phyloP scores from a whole-genome alignment of 2,888 invertebrate genomes.

The Metacarcinus magister region DNA sequence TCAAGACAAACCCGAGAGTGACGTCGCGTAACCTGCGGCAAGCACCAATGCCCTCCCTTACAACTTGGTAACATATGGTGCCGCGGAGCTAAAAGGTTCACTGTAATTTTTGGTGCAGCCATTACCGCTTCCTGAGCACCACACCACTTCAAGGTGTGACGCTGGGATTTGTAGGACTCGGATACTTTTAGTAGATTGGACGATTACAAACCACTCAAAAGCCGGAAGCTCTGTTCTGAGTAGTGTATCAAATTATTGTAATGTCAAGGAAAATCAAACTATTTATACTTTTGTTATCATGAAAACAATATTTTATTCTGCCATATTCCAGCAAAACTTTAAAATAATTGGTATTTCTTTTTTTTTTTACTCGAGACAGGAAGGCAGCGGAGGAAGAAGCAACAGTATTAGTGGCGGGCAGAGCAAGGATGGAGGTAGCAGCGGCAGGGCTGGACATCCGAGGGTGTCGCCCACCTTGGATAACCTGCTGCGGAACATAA shows the following conservation, averaged over 20 bases:
- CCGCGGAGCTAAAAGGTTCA: slow-evolving; percentile 18
- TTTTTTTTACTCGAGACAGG: not conserved
- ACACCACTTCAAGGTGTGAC: slow-evolving; percentile 37
- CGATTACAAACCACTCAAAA: not conserved
- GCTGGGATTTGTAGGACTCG: not conserved
- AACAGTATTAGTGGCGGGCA: not conserved
- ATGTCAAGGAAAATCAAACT: not conserved
- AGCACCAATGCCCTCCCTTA: not conserved
- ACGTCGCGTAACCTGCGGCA: not conserved
- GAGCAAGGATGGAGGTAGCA: not conserved
- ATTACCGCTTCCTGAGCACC: slow-evolving; percentile 44
- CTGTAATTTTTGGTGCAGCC: slow-evolving; percentile 34
- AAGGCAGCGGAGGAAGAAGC: not conserved
- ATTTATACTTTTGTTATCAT: not conserved
- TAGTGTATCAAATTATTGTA: not conserved
- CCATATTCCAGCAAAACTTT: not conserved
- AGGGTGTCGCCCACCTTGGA: not conserved
- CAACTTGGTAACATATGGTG: not conserved
- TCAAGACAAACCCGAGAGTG: not conserved
- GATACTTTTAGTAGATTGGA: not conserved
- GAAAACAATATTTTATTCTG: not conserved
- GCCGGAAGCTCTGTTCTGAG: not conserved
- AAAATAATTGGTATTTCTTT: not conserved
- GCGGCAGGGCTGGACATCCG: not conserved
- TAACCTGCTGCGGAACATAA: not conserved